phyloP scores from a whole-genome alignment of 1,140 invertebrate species.

The Habropoda laboriosa region DNA sequence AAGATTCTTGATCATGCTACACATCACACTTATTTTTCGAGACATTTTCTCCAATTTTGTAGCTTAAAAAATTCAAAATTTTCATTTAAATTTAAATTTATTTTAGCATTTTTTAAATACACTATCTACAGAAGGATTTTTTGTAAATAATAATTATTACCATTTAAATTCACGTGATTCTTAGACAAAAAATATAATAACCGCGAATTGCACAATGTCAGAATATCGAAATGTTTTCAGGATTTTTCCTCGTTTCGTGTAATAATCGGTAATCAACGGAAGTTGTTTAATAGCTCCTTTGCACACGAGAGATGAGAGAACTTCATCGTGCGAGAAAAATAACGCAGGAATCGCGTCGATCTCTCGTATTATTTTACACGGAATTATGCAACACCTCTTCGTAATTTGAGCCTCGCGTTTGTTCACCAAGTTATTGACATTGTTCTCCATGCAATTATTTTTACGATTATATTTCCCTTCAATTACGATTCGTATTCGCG shows the following conservation, averaged over 20 bases:
- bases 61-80: too few relatives aligned
- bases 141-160: not conserved
- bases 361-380: not conserved
- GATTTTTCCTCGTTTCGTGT: not conserved
- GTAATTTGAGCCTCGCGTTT: conserved; percentile 1
- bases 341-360: not conserved
- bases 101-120: too few relatives aligned
- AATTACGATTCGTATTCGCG: not conserved
- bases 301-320: not conserved
- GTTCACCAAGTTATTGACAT: not conserved
- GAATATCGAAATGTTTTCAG: not conserved
- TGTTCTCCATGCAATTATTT: not conserved
- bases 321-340: too few relatives aligned
- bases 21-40: not conserved
- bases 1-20: not conserved
- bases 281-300: not conserved
- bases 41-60: not conserved
- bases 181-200: not conserved
- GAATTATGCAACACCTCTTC: not conserved
- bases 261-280: not conserved
- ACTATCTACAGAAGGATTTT: too few relatives aligned
- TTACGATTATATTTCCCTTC: conserved; percentile 15
- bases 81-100: too few relatives aligned
- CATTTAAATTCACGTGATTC: not conserved
- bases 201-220: not conserved